Evolutionary conservation across 2,113 vertebrate genomes (phyloP).

Genomic region (Mormyrus lacerda): DNA sequence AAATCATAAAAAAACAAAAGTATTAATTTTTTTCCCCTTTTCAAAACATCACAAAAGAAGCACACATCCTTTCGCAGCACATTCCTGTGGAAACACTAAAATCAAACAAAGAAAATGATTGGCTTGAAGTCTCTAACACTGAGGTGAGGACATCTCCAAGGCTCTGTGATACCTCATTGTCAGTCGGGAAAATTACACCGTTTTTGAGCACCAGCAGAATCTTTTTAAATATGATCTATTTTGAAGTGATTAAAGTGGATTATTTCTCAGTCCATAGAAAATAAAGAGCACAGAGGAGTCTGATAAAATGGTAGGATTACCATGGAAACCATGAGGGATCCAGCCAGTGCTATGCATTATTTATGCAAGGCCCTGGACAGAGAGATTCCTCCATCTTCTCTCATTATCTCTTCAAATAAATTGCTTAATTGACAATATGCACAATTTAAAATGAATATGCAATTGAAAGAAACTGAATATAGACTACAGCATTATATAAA

Average conservation of each 20-base stretch:
- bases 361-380: conserved; percentile 7
- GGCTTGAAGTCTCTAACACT: neutral
- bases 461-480: neutral
- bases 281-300: neutral
- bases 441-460: neutral
- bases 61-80: neutral
- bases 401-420: conserved; percentile 1
- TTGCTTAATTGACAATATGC: neutral
- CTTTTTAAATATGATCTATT: neutral
- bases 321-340: conserved; percentile 25
- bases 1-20: neutral
- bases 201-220: neutral
- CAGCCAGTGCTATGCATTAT: conserved; percentile 21
- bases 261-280: neutral
- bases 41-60: neutral
- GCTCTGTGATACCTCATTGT: neutral
- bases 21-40: neutral
- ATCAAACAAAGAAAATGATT: neutral
- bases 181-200: neutral
- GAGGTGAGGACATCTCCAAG: neutral
- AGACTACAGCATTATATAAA: neutral
- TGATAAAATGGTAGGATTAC: conserved; percentile 21
- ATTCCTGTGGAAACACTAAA: neutral
- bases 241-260: neutral
- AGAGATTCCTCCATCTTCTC: neutral